phyloP scores from a whole-genome alignment of 2,888 invertebrate species.

The Cryptocephalus primarius region DNA sequence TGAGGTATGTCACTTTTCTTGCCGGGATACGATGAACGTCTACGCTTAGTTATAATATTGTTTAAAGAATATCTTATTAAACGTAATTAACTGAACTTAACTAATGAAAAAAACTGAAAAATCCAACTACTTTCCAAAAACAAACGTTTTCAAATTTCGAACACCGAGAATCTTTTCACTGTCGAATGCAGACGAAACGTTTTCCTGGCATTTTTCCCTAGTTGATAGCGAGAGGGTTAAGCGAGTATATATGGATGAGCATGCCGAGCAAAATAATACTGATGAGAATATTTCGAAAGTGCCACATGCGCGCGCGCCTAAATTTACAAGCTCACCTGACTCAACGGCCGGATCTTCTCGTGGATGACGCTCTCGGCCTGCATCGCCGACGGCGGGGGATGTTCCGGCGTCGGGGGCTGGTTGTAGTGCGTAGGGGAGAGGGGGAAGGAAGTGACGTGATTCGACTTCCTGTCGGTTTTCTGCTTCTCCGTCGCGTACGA shows the following conservation, averaged over 20 bases:
- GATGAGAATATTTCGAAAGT: slow-evolving; percentile 5
- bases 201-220: too few species aligned
- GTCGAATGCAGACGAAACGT: too few species aligned
- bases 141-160: too few species aligned
- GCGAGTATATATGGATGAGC: too few species aligned
- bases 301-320: not conserved
- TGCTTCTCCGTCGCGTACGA: slow-evolving; percentile 34
- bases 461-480: slow-evolving; percentile 12
- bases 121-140: too few species aligned
- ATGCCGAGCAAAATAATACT: slow-evolving; percentile 14
- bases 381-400: slow-evolving; percentile 83
- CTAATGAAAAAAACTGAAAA: too few species aligned
- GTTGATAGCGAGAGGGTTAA: too few species aligned
- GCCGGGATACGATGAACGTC: too few species aligned
- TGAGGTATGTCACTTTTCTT: not conserved
- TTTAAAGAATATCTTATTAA: too few species aligned
- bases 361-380: slow-evolving; percentile 85
- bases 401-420: slow-evolving; percentile 89
- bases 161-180: too few species aligned
- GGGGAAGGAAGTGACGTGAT: slow-evolving; percentile 41
- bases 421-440: slow-evolving; percentile 81
- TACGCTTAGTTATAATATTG: too few species aligned
- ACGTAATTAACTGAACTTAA: too few species aligned
- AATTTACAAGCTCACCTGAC: slow-evolving; percentile 62
- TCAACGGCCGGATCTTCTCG: slow-evolving; percentile 77